Evolutionary conservation across 2,113 vertebrate genomes (phyloP), one percentile per base, ranked within the genome.

Genomic region (Cottus gobio): DNA sequence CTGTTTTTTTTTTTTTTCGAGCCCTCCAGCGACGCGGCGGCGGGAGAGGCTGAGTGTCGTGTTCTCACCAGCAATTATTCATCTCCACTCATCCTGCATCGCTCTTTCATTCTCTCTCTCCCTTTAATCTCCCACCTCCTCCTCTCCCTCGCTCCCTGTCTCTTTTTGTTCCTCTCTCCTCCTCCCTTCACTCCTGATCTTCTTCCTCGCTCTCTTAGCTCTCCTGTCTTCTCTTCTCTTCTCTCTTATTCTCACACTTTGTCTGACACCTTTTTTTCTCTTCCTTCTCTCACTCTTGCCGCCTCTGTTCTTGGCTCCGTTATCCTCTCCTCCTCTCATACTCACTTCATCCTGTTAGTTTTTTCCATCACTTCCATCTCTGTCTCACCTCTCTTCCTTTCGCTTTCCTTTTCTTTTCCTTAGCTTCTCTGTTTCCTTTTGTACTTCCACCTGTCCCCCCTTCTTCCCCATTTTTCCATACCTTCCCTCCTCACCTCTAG

Each of bases 41-140:
- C 75, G 20, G 78, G 72, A 84, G 69, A 82, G 39, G 86, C 86
- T 75, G 83, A 83, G 71, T 42, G 75, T 78, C 65, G 30, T 63
- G 34, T 80, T 87, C 83, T 82, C 85, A 81, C 80, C 75, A 69
- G 65, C 69, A 77, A 82, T 87, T 89, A 87, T 84, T 87, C 85
- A 87, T 75, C 87, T 30, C n/a, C 48, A 91, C 75, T 85, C 83
- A 64, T 75, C 72, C 54, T 39, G 36, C 77, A 81, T 81, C 79
- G 57, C 73, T 82, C 80, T 44, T 58, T 71, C 66, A 44, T 73
- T 82, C 78, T 78, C 50, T 78, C 77, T 66, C 80, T 66, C 77
- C 30, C 71, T 87, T 72, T 90, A 82, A 90, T 80, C 77, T 34
- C 69, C 36, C 60, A 46, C 66, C n/a, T 36, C 20, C n/a, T 26